Base-by-base conservation (phyloP, 2,797 vertebrate genomes). In the Coccyzus lansbergi region DNA sequence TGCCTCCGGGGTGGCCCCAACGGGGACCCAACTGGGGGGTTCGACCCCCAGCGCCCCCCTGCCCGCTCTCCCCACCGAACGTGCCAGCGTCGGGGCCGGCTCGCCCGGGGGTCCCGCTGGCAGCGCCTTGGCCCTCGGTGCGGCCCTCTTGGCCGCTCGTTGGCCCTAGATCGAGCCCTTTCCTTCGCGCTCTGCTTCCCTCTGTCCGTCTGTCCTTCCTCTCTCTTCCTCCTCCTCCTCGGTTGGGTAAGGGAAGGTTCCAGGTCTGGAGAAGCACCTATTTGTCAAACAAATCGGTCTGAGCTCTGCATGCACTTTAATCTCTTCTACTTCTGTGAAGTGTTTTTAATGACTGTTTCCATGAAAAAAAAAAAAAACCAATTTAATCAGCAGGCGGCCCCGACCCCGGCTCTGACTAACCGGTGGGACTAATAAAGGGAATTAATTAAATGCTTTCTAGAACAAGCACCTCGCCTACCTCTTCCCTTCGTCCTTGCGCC, bases 241-340 rank as follows among this genome's bases (percentile, higher is more conserved):
- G 63, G 90, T 74, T 64, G 91, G 85, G 72, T 79, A 80, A 94
- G 95, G 94, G 94, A 93, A 93, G 94, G 84, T 88, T 42, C 10
- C 74, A 88, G 91, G 71, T 88, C 92, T 3, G 93, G 93, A 91
- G 93, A 94, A 92, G 91, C 91, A 40, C 68, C 60, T 83, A 86
- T 94, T 96, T 95, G 96, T 94, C 95, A 94, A 94, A 96, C 96
- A 96, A 94, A 95, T 93, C 82, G 91, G 64, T 94, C 83, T 7
- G 76, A 91, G 91, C 74, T 93, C 82, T 82, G 86, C 88, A 92
- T 68, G 95, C 93, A 68, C 95, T 88, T 91, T 81, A 91, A 95
- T 88, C 84, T 97, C 92, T 96, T 95, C 97, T 98, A 98, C 98
- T 98, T 98, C 98, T 98, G 95, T 98, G 98, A 98, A 98, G 98